These are phyloP conservation scores for Ivindomyrus marchei DNA, from an alignment of 2,113 vertebrate genomes.

Conservation along the genomic window DNA sequence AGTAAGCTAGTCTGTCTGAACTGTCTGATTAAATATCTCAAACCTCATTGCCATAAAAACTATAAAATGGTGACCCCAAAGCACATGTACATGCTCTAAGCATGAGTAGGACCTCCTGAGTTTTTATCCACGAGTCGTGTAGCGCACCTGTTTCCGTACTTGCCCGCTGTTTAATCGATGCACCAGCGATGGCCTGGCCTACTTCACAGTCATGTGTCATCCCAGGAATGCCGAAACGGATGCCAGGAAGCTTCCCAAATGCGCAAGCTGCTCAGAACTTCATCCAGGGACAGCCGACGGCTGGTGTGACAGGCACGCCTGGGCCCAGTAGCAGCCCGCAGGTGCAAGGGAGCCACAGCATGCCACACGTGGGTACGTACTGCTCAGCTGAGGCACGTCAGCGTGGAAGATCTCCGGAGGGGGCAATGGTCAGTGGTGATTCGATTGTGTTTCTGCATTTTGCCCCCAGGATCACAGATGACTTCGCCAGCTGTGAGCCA, in stretches of 20 bases:
- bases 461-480: conserved; percentile 72
- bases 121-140: background rate
- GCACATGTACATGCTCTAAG: background rate
- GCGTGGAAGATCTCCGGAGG: background rate
- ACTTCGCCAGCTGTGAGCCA: conserved; percentile 75
- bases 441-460: conserved; percentile 8
- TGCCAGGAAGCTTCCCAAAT: conserved; percentile 1
- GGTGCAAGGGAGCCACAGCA: conserved; percentile 67
- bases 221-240: conserved; percentile 81
- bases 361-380: conserved; percentile 79
- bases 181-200: background rate
- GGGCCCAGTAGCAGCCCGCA: conserved; percentile 64
- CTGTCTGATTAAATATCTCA: background rate
- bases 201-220: background rate
- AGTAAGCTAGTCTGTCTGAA: background rate
- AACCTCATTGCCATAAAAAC: background rate
- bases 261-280: conserved; percentile 77
- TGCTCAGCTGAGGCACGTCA: background rate
- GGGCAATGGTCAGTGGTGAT: background rate
- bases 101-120: background rate
- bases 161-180: background rate
- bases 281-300: conserved; percentile 82
- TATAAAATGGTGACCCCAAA: background rate
- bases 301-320: conserved; percentile 65
- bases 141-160: background rate